Evolutionary conservation across 53 echinoderm and acorn worm species (phyloP).

Genomic region (Antedon mediterranea): DNA sequence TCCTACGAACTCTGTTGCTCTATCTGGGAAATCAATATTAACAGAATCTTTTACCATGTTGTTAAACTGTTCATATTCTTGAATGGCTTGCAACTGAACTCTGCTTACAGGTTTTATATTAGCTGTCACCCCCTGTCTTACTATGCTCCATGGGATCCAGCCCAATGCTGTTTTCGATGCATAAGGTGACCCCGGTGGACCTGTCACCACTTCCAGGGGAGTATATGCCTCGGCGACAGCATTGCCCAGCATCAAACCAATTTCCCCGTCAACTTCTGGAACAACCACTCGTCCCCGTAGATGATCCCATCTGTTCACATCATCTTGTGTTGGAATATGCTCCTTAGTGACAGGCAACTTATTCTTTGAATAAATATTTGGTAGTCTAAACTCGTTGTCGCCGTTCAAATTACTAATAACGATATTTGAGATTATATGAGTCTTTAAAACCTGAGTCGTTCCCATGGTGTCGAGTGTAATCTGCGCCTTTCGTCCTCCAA

Average conservation of each 20-base stretch:
- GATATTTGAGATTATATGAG: background rate
- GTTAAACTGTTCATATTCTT: background rate
- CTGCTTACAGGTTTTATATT: background rate
- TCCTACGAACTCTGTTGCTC: background rate
- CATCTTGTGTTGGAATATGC: constrained; percentile 23
- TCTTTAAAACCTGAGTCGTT: background rate
- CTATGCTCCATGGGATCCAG: constrained; percentile 21
- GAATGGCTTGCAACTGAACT: background rate
- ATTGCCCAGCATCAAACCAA: background rate
- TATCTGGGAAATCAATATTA: background rate
- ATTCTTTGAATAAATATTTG: constrained; percentile 18
- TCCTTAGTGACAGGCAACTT: constrained; percentile 18
- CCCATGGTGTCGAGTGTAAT: constrained; percentile 24
- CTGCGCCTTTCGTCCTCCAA: constrained; percentile 16
- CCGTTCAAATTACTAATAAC: background rate
- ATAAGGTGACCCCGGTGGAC: constrained; percentile 21
- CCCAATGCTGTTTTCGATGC: constrained; percentile 17
- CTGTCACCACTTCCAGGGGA: constrained; percentile 18
- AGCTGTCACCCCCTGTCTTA: background rate
- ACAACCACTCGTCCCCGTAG: constrained; percentile 5
- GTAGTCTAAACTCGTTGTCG: constrained; percentile 1
- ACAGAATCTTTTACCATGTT: background rate
- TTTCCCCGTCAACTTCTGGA: constrained; percentile 20
- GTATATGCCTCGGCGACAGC: constrained; percentile 30
- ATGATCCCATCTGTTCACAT: constrained; percentile 26